Evolutionary conservation across 2,113 vertebrate genomes (phyloP).

Genomic region (Tachysurus vachellii): DNA sequence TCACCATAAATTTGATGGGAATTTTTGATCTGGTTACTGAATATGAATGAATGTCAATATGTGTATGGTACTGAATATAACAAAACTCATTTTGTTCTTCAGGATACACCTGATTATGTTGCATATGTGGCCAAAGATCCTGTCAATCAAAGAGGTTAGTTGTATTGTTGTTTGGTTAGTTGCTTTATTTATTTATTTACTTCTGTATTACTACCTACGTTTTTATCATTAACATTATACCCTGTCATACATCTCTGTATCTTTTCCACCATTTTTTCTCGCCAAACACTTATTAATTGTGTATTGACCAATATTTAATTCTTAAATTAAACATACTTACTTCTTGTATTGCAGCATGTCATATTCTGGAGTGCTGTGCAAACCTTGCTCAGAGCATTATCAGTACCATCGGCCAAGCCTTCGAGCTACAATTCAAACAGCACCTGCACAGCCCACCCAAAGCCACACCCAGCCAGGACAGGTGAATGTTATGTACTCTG

Average conservation of each 20-base stretch:
- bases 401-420: slow-evolving; percentile 95
- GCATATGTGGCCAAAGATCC: slow-evolving; percentile 81
- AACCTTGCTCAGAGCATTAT: slow-evolving; percentile 93
- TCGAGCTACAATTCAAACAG: slow-evolving; percentile 96
- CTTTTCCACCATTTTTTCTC: background rate
- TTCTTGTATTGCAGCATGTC: slow-evolving; percentile 79
- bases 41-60: background rate
- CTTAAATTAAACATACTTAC: background rate
- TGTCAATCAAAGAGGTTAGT: slow-evolving; percentile 77
- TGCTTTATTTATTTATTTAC: no score
- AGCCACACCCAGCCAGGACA: slow-evolving; percentile 72
- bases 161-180: background rate
- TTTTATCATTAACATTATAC: background rate
- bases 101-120: slow-evolving; percentile 87
- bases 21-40: background rate
- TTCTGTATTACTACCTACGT: background rate
- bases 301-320: background rate
- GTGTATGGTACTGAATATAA: background rate
- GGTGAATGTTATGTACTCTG: slow-evolving; percentile 62
- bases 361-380: slow-evolving; percentile 94
- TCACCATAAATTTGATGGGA: background rate
- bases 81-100: slow-evolving; percentile 46
- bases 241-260: background rate
- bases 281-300: background rate
- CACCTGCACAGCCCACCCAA: slow-evolving; percentile 93